phyloP scores from a whole-genome alignment of 2,888 invertebrate species.

The Stramonita haemastoma region DNA sequence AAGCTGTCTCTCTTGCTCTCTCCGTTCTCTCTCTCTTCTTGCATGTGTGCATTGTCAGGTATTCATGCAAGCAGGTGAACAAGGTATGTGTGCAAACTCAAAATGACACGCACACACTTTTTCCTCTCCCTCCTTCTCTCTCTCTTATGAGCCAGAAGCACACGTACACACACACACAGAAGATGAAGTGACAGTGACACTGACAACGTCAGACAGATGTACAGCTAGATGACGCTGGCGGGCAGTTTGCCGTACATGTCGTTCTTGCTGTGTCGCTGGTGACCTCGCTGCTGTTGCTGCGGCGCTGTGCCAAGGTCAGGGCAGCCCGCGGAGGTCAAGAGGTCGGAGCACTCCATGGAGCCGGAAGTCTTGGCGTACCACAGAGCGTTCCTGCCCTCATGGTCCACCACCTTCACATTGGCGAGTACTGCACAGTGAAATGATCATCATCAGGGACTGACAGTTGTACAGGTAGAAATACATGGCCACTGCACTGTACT shows the following conservation, averaged over 20 bases:
- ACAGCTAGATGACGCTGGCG: conserved; percentile 75
- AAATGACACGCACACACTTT: not conserved
- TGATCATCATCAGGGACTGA: not conserved
- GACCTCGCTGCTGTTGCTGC: conserved; percentile 66
- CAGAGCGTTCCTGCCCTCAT: conserved; percentile 89
- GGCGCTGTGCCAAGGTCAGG: conserved; percentile 83
- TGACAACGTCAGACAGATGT: not conserved
- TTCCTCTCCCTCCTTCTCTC: not conserved
- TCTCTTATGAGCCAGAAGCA: not conserved
- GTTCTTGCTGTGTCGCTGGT: conserved; percentile 65
- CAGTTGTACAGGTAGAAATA: too few relatives aligned
- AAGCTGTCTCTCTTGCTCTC: not conserved
- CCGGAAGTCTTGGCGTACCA: conserved; percentile 87
- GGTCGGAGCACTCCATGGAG: conserved; percentile 79
- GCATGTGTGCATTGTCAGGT: too few relatives aligned
- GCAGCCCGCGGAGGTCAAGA: conserved; percentile 46
- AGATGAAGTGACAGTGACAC: not conserved
- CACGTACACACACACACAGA: not conserved
- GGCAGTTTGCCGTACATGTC: conserved; percentile 78
- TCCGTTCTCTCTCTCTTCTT: not conserved
- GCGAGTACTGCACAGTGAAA: conserved; percentile 87
- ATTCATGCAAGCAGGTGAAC: too few relatives aligned
- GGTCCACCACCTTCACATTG: conserved; percentile 92
- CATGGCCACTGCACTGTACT: too few relatives aligned
- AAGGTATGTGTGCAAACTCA: too few relatives aligned